These are phyloP conservation scores for Eilema caniola DNA, from an alignment of 2,888 invertebrate genomes.

Conservation along the genomic window DNA sequence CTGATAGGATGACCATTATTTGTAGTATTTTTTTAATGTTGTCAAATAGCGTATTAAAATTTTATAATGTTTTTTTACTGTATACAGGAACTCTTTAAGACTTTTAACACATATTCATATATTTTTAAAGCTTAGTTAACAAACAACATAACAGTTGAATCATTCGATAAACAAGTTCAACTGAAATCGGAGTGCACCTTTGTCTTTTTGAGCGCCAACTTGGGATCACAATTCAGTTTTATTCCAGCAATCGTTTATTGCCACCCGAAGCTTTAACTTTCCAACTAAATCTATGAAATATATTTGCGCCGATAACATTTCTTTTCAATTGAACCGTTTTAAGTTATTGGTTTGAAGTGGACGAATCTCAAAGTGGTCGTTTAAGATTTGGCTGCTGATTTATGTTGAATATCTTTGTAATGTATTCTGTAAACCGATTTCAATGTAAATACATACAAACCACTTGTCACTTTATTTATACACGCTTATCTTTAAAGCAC, in stretches of 20 bases:
- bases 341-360: constrained; percentile 39
- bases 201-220: constrained; percentile 61
- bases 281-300: constrained; percentile 53
- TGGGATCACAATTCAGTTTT: constrained; percentile 68
- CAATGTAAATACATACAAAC: not conserved
- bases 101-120: no score
- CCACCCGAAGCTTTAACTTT: constrained; percentile 53
- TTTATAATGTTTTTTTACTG: no score
- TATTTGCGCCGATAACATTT: constrained; percentile 38
- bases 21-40: no score
- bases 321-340: constrained; percentile 45
- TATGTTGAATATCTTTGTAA: constrained; percentile 5
- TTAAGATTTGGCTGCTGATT: constrained; percentile 31
- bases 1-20: no score
- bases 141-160: not conserved
- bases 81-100: no score
- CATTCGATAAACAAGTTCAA: constrained; percentile 20
- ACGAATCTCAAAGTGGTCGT: constrained; percentile 21
- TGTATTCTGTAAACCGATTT: not conserved
- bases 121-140: no score
- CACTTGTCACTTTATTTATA: not conserved
- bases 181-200: constrained; percentile 56
- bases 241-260: constrained; percentile 68
- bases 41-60: no score
- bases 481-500: no score